phyloP scores from a whole-genome alignment of 2,113 vertebrate genomes.

The Scophthalmus maximus region DNA sequence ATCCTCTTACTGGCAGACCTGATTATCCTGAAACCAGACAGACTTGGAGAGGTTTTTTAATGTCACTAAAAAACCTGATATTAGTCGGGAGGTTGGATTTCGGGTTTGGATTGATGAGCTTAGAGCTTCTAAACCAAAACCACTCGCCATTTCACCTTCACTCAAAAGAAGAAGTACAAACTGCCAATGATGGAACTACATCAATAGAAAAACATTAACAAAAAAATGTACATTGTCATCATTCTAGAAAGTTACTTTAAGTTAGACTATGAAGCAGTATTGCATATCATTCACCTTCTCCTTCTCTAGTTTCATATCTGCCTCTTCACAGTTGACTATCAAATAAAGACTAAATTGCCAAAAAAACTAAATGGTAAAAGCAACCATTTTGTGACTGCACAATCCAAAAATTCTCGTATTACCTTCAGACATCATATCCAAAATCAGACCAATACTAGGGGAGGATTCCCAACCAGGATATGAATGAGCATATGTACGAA shows the following conservation, averaged over 20 bases:
- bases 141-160: not conserved
- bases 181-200: not conserved
- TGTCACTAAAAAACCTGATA: constrained; percentile 33
- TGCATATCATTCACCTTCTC: no score
- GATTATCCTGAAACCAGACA: constrained; percentile 50
- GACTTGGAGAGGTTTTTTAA: constrained; percentile 30
- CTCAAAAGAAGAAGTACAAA: constrained; percentile 1
- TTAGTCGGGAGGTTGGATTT: constrained; percentile 23
- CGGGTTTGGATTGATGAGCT: constrained; percentile 14
- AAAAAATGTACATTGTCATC: not conserved
- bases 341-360: no score
- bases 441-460: no score
- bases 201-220: not conserved
- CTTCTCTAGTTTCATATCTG: no score
- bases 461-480: no score
- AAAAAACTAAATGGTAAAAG: no score
- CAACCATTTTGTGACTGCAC: no score
- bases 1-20: constrained; percentile 53
- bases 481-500: no score
- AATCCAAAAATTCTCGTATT: no score
- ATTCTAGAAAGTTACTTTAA: not conserved
- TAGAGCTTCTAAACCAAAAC: constrained; percentile 18
- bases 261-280: not conserved
- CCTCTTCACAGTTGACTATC: no score
- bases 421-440: no score